phyloP scores from a whole-genome alignment of 1,140 invertebrate species.

The Halictus rubicundus region DNA sequence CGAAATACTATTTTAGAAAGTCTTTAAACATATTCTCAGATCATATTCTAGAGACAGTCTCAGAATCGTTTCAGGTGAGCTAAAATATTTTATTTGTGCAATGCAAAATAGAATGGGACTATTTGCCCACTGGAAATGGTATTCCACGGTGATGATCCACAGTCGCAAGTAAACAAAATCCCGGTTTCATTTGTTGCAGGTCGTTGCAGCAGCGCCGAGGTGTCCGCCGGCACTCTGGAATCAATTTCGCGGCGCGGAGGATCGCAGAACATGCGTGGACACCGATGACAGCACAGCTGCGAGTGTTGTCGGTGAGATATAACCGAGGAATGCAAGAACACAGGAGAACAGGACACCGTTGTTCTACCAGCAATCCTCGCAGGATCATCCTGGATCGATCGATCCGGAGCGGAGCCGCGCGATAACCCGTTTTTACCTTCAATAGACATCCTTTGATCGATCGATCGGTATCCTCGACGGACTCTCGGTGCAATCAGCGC shows the following conservation, averaged over 20 bases:
- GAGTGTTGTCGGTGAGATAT: not conserved
- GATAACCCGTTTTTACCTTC: constrained; percentile 23
- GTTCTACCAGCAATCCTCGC: not conserved
- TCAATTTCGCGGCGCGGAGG: constrained; percentile 24
- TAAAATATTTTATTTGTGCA: too few relatives aligned
- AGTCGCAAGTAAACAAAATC: not conserved
- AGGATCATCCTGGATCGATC: constrained; percentile 2
- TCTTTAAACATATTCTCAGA: too few relatives aligned
- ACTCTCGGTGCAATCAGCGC: constrained; percentile 4
- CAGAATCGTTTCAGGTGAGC: too few relatives aligned
- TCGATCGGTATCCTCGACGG: constrained; percentile 29
- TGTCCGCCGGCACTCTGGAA: constrained; percentile 10
- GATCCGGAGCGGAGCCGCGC: not conserved
- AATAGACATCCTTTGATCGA: constrained; percentile 13
- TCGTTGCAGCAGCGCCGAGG: constrained; percentile 1
- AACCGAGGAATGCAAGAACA: too few relatives aligned
- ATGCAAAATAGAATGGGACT: too few relatives aligned
- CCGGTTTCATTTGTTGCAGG: constrained; percentile 43
- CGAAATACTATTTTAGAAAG: too few relatives aligned
- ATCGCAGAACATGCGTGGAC: not conserved
- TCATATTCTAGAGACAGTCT: too few relatives aligned
- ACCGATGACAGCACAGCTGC: not conserved
- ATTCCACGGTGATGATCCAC: too few relatives aligned
- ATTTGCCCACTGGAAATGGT: too few relatives aligned
- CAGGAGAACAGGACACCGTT: not conserved